A percentile compares a stretch with the other conserved stretches of the same genome.
These are phyloP conservation scores for Aphodius sticticus DNA, from an alignment of 2,888 invertebrate genomes.

Conservation along the genomic window DNA sequence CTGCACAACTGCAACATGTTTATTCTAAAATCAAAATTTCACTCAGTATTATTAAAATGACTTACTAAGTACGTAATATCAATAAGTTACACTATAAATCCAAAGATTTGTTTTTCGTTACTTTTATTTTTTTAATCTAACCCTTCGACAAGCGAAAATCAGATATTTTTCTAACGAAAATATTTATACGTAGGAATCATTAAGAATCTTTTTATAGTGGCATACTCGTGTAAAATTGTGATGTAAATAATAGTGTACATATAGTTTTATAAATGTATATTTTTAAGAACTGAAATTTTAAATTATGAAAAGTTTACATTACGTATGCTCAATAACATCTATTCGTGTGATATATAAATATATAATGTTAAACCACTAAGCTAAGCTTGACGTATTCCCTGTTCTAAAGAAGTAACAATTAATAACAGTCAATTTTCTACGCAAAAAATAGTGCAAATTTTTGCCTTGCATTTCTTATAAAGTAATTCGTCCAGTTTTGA, in stretches of 20 bases:
- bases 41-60: slow-evolving; percentile 16
- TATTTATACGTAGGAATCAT: slow-evolving; percentile 6
- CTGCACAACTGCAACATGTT: neutral
- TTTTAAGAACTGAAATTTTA: slow-evolving; percentile 22
- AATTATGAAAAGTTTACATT: slow-evolving; percentile 18
- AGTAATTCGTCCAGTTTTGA: slow-evolving; percentile 21
- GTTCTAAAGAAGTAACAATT: neutral
- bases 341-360: slow-evolving; percentile 21
- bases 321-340: slow-evolving; percentile 23
- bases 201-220: slow-evolving; percentile 20
- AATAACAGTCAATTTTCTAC: neutral
- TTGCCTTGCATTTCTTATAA: slow-evolving; percentile 19
- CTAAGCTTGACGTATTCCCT: slow-evolving; percentile 8
- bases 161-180: slow-evolving; percentile 19
- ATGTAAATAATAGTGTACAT: slow-evolving; percentile 21
- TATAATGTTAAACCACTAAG: slow-evolving; percentile 11
- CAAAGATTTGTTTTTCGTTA: slow-evolving; percentile 16
- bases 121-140: neutral
- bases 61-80: neutral
- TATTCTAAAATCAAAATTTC: neutral
- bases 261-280: slow-evolving; percentile 24
- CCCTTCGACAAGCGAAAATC: neutral
- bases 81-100: slow-evolving; percentile 10
- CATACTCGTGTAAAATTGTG: slow-evolving; percentile 16
- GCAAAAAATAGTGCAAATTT: slow-evolving; percentile 13